phyloP scores from a whole-genome alignment of 2,888 invertebrate species.

The Mystacides longicornis region DNA sequence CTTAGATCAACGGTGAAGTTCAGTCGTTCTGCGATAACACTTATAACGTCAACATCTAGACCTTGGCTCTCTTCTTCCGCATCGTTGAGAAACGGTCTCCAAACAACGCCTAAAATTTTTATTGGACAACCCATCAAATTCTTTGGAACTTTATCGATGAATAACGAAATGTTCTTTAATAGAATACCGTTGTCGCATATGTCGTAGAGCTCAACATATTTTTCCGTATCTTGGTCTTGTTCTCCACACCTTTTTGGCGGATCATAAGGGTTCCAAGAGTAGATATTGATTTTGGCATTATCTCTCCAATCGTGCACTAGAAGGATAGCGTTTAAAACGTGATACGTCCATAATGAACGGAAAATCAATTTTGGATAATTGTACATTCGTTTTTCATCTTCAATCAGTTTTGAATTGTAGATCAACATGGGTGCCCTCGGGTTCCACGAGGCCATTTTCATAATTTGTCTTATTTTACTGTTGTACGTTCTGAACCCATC shows the following conservation, averaged over 20 bases:
- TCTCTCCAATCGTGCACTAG: slow-evolving; percentile 21
- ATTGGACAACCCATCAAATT: slow-evolving; percentile 32
- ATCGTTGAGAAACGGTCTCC: slow-evolving; percentile 32
- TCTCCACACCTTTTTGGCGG: slow-evolving; percentile 24
- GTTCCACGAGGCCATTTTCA: slow-evolving; percentile 23
- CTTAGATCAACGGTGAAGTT: slow-evolving; percentile 29
- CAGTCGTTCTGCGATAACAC: slow-evolving; percentile 28
- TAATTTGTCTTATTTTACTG: slow-evolving; percentile 23
- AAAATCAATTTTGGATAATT: slow-evolving; percentile 20
- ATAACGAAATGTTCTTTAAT: slow-evolving; percentile 16
- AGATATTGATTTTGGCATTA: slow-evolving; percentile 17
- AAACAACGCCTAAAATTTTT: slow-evolving; percentile 30
- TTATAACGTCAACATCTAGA: slow-evolving; percentile 29
- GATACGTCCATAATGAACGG: slow-evolving; percentile 20
- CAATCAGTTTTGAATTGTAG: slow-evolving; percentile 13
- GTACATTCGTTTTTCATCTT: slow-evolving; percentile 14
- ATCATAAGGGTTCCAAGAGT: slow-evolving; percentile 25
- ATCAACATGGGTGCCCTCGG: slow-evolving; percentile 20
- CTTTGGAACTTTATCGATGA: slow-evolving; percentile 30
- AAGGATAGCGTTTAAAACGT: slow-evolving; percentile 20
- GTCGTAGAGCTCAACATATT: slow-evolving; percentile 15
- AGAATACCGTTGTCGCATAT: slow-evolving; percentile 16
- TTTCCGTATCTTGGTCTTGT: slow-evolving; percentile 15
- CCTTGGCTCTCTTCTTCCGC: slow-evolving; percentile 25
- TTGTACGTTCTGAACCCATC: slow-evolving; percentile 22